A percentile compares a stretch with the other conserved stretches of the same genome.
Evolutionary conservation across 2,888 invertebrate species (phyloP).

Genomic region (Polymixis flavicincta): DNA sequence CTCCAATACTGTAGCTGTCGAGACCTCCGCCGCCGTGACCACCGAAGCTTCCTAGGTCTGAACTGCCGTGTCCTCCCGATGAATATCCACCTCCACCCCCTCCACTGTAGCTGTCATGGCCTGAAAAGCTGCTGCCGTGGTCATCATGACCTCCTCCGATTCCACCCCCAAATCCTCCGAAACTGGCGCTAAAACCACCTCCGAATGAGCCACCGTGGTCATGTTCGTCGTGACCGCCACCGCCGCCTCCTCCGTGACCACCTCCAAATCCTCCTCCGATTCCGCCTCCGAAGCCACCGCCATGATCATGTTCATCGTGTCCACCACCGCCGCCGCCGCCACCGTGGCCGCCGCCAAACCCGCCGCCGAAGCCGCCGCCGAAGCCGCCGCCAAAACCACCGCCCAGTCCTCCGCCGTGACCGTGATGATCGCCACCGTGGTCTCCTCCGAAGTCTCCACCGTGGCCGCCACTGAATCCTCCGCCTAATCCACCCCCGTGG

Average conservation of each 20-base stretch:
- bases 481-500: conserved; percentile 58
- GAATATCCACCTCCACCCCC: conserved; percentile 65
- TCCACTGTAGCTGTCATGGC: conserved; percentile 68
- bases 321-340: conserved; percentile 71
- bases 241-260: conserved; percentile 72
- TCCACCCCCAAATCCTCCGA: conserved; percentile 66
- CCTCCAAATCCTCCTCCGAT: conserved; percentile 69
- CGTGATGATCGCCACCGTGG: conserved; percentile 67
- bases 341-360: conserved; percentile 54
- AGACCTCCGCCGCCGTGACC: conserved; percentile 68
- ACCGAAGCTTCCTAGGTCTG: conserved; percentile 66
- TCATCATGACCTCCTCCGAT: conserved; percentile 69
- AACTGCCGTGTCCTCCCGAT: conserved; percentile 62
- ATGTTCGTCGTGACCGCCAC: conserved; percentile 66
- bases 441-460: conserved; percentile 71
- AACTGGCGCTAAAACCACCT: conserved; percentile 64
- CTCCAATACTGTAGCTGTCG: conserved; percentile 68
- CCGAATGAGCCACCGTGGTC: conserved; percentile 64
- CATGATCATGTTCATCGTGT: conserved; percentile 69
- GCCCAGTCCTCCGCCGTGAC: conserved; percentile 64
- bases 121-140: conserved; percentile 64
- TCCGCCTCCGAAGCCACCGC: conserved; percentile 66
- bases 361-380: conserved; percentile 65
- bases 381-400: conserved; percentile 68
- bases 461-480: conserved; percentile 74